phyloP scores from a whole-genome alignment of 2,113 vertebrate genomes.

The Vulpes lagopus region DNA sequence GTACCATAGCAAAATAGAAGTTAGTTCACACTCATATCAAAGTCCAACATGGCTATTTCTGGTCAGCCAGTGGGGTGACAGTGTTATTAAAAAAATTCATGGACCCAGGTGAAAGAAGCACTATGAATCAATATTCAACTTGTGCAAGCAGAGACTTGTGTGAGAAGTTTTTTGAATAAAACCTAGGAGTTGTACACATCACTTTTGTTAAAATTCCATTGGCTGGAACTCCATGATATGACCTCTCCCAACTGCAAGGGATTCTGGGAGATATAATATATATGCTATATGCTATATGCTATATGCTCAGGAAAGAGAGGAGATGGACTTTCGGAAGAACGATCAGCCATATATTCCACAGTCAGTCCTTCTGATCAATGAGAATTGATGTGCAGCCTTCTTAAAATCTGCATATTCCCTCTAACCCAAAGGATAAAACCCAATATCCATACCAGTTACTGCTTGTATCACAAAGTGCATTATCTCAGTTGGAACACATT shows the following conservation, averaged over 20 bases:
- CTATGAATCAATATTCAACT: neutral
- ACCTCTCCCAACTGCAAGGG: neutral
- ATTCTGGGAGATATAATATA: neutral
- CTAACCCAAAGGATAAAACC: neutral
- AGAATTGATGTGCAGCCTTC: neutral
- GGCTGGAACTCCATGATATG: neutral
- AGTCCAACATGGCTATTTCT: neutral
- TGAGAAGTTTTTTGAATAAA: neutral
- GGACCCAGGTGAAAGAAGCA: neutral
- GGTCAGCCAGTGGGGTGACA: fast-evolving
- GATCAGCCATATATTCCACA: neutral
- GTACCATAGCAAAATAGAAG: neutral
- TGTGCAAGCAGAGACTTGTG: neutral
- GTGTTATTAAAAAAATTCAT: neutral
- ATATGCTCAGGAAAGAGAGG: neutral
- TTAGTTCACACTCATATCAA: neutral
- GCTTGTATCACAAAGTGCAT: neutral
- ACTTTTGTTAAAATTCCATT: neutral
- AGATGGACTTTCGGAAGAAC: neutral
- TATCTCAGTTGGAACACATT: neutral
- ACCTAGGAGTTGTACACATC: neutral
- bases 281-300: too few relatives aligned
- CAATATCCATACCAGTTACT: neutral
- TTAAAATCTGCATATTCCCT: neutral
- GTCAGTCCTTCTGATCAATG: neutral